Evolutionary conservation across 2,888 invertebrate species (phyloP).

Genomic region (Anorthoa munda): DNA sequence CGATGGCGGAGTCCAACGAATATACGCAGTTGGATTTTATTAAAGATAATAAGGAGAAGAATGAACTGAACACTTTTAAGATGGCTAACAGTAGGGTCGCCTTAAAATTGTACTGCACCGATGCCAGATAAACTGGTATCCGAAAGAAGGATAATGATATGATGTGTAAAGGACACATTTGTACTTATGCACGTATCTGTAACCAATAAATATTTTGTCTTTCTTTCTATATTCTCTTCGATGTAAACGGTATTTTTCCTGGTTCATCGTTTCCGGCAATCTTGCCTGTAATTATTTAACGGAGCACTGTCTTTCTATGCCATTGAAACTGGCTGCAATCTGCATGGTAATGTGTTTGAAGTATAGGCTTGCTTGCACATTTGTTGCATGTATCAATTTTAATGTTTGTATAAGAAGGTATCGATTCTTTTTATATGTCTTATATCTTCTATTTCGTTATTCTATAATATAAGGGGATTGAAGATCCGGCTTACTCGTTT

Average conservation of each 20-base stretch:
- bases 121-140: background rate
- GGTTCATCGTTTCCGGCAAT: background rate
- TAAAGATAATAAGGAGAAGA: background rate
- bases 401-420: background rate
- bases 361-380: slow-evolving; percentile 2
- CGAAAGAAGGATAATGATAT: background rate
- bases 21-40: background rate
- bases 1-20: background rate
- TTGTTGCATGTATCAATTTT: slow-evolving; percentile 17
- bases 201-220: too few relatives aligned
- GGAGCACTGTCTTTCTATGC: background rate
- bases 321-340: slow-evolving; percentile 9
- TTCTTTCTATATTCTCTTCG: background rate
- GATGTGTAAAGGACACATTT: too few relatives aligned
- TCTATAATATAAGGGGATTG: background rate
- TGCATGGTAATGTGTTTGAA: slow-evolving; percentile 23
- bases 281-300: slow-evolving; percentile 5
- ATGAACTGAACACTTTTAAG: background rate
- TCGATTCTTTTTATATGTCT: background rate
- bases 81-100: background rate
- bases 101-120: too few relatives aligned
- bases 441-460: background rate
- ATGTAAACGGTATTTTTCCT: background rate
- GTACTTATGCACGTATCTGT: too few relatives aligned
- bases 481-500: slow-evolving; percentile 16